These are phyloP conservation scores for Drosophila orena DNA, from an alignment of 1,140 invertebrate species.

Conservation along the genomic window DNA sequence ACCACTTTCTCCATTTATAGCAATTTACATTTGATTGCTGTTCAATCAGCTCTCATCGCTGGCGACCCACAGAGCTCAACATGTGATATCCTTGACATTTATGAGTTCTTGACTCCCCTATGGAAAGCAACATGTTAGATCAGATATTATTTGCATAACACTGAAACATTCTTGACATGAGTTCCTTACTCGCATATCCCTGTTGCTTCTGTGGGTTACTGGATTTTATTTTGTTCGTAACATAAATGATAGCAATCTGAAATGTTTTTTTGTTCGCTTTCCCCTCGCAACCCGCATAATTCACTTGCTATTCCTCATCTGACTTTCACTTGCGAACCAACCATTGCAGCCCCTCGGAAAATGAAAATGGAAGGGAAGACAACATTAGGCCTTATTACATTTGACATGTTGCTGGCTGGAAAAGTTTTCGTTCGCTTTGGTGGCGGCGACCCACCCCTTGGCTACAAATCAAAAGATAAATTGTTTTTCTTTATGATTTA, in stretches of 20 bases:
- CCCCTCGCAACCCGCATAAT: conserved; percentile 54
- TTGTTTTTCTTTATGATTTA: conserved; percentile 82
- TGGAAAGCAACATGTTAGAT: conserved; percentile 14
- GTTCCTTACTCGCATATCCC: conserved; percentile 15
- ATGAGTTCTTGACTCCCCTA: conserved; percentile 38
- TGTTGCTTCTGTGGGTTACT: conserved; percentile 30
- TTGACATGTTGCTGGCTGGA: conserved; percentile 73
- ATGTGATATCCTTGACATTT: conserved; percentile 65
- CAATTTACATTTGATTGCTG: conserved; percentile 46
- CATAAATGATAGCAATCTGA: conserved; percentile 68
- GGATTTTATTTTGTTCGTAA: conserved; percentile 22
- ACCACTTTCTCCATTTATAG: conserved; percentile 6
- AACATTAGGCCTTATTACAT: conserved; percentile 76
- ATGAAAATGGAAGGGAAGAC: conserved; percentile 21
- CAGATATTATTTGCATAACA: conserved; percentile 64
- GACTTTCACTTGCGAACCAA: conserved; percentile 62
- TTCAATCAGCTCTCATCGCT: conserved; percentile 47
- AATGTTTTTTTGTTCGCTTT: conserved; percentile 21
- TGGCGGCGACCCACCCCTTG: conserved; percentile 49
- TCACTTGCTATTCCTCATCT: conserved; percentile 46
- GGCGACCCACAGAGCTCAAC: conserved; percentile 15
- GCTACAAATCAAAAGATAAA: conserved; percentile 81
- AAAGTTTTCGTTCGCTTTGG: conserved; percentile 55
- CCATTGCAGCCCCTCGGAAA: conserved; percentile 23
- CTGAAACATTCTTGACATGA: conserved; percentile 30